Conservation (phyloP, 2,888 invertebrate species). For the Lochmaea capreae region DNA sequence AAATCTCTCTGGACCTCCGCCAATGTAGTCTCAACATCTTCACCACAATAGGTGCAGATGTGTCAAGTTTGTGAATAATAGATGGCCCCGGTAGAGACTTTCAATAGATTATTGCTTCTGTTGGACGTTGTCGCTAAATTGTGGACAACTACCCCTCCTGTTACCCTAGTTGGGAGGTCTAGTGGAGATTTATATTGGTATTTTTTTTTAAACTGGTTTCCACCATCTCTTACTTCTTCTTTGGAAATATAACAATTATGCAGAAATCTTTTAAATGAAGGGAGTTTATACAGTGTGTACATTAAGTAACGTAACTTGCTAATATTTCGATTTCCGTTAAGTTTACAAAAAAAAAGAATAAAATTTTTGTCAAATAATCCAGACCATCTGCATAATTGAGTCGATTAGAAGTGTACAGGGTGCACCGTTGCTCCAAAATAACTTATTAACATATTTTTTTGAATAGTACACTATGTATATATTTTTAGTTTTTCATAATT, state of each 20-base stretch:
- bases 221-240: neutral
- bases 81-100: constrained; percentile 30
- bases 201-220: neutral
- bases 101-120: neutral
- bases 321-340: too few species aligned
- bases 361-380: too few species aligned
- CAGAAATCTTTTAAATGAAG: too few species aligned
- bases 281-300: too few species aligned
- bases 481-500: too few species aligned
- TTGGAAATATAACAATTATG: neutral
- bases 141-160: neutral
- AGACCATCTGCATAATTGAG: too few species aligned
- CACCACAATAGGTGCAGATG: constrained; percentile 50
- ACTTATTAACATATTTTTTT: too few species aligned
- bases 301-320: too few species aligned
- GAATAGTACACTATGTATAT: too few species aligned
- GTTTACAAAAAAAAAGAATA: too few species aligned
- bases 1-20: constrained; percentile 29
- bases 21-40: constrained; percentile 40
- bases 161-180: neutral
- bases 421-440: too few species aligned
- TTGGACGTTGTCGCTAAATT: neutral
- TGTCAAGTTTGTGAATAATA: constrained; percentile 47
- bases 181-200: neutral
- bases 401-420: too few species aligned